phyloP scores from a whole-genome alignment of 2,113 vertebrate genomes.

The Butorides virescens region DNA sequence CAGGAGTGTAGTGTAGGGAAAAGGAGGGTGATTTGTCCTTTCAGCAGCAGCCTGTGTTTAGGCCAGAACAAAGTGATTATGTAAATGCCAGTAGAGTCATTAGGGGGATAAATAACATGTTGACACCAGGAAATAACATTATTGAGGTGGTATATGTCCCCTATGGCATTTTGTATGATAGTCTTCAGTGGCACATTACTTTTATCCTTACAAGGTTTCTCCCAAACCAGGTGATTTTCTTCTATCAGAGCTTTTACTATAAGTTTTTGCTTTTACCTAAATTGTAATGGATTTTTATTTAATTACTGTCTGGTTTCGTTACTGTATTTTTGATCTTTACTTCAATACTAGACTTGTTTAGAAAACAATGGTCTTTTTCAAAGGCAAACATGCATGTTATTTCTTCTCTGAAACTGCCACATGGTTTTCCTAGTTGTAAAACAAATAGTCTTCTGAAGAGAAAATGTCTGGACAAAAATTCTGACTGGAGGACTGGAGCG shows the following conservation, averaged over 20 bases:
- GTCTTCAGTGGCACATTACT: background rate
- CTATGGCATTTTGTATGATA: background rate
- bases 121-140: background rate
- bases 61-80: background rate
- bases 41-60: background rate
- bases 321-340: background rate
- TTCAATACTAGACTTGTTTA: background rate
- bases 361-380: background rate
- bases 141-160: background rate
- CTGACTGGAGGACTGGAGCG: background rate
- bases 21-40: background rate
- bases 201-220: background rate
- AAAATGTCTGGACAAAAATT: background rate
- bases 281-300: background rate
- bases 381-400: background rate
- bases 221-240: background rate
- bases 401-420: background rate
- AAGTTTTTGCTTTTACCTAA: background rate
- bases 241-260: rapidly evolving
- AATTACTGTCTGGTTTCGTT: background rate
- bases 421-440: background rate
- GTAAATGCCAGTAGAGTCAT: background rate
- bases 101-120: background rate
- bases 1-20: background rate
- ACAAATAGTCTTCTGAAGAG: background rate